Conservation (phyloP, 2,113 vertebrate species). For the Scytalopus superciliaris region DNA sequence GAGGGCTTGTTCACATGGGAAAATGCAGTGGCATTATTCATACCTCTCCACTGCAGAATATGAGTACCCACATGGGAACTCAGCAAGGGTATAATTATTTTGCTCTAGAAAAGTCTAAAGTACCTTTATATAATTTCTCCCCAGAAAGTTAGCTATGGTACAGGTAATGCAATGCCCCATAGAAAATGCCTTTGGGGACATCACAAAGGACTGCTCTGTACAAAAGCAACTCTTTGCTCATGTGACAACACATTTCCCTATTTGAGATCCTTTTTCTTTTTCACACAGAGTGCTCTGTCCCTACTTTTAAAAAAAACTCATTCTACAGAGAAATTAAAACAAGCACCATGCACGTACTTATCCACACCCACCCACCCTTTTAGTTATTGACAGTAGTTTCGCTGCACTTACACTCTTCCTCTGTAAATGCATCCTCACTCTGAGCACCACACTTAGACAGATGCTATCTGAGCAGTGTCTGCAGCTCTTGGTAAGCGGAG, state of each 20-base stretch:
- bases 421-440: neutral
- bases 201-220: neutral
- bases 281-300: neutral
- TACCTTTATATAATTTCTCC: neutral
- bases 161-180: neutral
- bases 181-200: neutral
- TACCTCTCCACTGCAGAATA: neutral
- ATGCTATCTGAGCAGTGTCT: neutral
- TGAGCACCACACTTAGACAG: neutral
- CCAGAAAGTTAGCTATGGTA: neutral
- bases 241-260: neutral
- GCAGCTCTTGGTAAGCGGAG: neutral
- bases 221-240: neutral
- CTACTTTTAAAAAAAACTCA: rapidly evolving
- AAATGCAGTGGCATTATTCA: conserved; percentile 41
- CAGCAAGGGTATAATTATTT: neutral
- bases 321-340: neutral
- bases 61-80: neutral
- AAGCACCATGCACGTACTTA: neutral
- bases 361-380: neutral
- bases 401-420: neutral
- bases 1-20: conserved; percentile 24
- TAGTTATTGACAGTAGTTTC: neutral
- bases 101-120: neutral
- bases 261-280: neutral